These are phyloP conservation scores for Musca domestica DNA, from an alignment of 1,140 invertebrate genomes.

Conservation along the genomic window DNA sequence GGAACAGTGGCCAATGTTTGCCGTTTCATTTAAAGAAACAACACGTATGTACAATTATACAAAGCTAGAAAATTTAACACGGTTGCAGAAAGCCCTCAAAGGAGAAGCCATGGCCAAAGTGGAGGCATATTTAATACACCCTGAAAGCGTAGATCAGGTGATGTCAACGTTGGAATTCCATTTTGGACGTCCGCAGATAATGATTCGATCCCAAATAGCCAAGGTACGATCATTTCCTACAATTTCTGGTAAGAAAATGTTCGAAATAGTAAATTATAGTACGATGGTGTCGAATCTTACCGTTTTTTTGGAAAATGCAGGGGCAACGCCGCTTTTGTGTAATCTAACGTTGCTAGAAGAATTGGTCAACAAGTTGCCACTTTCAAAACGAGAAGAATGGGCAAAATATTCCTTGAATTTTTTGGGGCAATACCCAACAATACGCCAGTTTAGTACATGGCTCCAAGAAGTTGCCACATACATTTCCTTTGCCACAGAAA, in stretches of 20 bases:
- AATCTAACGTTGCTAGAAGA: constrained; percentile 17
- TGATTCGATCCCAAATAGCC: not conserved
- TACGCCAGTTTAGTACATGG: not conserved
- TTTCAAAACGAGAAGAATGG: not conserved
- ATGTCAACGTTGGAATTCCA: constrained; percentile 12
- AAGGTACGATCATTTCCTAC: constrained; percentile 14
- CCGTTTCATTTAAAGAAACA: not conserved
- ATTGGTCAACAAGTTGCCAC: constrained; percentile 19
- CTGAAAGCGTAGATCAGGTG: constrained; percentile 3
- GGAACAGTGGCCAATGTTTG: constrained; percentile 18
- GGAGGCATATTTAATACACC: constrained; percentile 9
- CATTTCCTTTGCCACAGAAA: not conserved
- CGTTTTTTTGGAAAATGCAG: constrained; percentile 7
- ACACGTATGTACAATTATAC: constrained; percentile 4
- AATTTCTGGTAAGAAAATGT: constrained; percentile 7
- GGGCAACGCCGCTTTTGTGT: not conserved
- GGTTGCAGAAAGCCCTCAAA: not conserved
- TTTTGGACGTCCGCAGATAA: constrained; percentile 13
- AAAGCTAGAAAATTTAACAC: not conserved
- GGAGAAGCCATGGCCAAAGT: not conserved
- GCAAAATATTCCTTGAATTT: not conserved
- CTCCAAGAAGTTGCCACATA: constrained; percentile 25
- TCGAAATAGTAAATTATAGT: not conserved
- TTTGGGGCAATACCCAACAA: not conserved
- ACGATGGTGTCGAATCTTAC: constrained; percentile 15